A percentile compares a stretch with the other conserved stretches of the same genome.
phyloP scores from a whole-genome alignment of 2,113 vertebrate genomes.

The Coregonus clupeaformis region DNA sequence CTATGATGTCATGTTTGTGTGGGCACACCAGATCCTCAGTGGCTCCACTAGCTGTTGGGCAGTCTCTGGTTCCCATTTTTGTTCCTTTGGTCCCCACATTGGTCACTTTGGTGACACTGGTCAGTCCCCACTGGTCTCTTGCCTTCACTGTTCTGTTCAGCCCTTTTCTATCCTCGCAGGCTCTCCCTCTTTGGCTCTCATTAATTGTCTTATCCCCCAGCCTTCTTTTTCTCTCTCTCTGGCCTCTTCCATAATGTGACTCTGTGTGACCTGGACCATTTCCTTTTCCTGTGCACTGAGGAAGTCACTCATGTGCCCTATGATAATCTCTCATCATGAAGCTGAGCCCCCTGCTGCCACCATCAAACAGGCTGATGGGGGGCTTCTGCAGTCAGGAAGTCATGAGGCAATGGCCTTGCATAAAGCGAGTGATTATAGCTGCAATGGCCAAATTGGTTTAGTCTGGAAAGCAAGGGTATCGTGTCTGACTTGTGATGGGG shows the following conservation, averaged over 20 bases:
- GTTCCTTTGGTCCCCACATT: no score
- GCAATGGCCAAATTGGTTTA: no score
- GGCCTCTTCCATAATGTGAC: background rate
- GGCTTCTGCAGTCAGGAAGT: background rate
- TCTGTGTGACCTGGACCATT: slow-evolving; percentile 6
- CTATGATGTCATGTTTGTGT: background rate
- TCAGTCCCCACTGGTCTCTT: background rate
- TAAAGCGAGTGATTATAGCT: background rate
- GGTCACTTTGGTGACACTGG: background rate
- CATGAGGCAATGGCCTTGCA: background rate
- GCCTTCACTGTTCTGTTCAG: background rate
- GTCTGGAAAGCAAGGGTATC: no score
- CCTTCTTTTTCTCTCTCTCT: background rate
- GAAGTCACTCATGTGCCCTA: background rate
- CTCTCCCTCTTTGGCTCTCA: background rate
- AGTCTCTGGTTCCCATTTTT: background rate
- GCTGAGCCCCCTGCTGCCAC: background rate
- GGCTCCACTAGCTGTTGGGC: background rate
- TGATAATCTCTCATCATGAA: background rate
- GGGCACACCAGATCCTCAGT: background rate
- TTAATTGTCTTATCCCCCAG: background rate
- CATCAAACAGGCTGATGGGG: background rate
- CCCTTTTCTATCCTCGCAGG: no score
- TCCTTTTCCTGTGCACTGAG: slow-evolving; percentile 18
- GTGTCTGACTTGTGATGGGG: no score